phyloP scores from a whole-genome alignment of 2,797 vertebrate genomes.

The Euthynnus affinis region DNA sequence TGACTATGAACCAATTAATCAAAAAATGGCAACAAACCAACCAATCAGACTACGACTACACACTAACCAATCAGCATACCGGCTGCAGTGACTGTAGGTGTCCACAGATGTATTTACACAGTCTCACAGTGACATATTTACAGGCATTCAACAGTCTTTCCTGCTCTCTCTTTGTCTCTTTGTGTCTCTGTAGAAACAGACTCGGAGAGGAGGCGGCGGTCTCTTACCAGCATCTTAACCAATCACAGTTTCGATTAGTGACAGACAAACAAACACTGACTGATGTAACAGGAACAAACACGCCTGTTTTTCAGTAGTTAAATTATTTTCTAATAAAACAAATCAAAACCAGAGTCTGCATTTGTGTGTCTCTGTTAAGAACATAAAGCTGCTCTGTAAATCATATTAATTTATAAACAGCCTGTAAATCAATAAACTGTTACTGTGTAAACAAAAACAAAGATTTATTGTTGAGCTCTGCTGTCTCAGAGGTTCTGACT shows the following conservation, averaged over 20 bases:
- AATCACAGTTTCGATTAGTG: slow-evolving; percentile 57
- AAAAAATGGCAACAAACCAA: too few species aligned
- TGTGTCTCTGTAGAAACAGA: slow-evolving; percentile 81
- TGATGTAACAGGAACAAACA: neutral
- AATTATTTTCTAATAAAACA: slow-evolving; percentile 47
- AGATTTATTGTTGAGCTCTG: too few species aligned
- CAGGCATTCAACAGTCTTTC: slow-evolving; percentile 1
- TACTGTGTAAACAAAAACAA: too few species aligned
- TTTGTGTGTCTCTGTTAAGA: slow-evolving; percentile 8
- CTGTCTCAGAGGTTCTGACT: neutral
- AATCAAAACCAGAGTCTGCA: slow-evolving; percentile 9
- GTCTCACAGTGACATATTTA: too few species aligned
- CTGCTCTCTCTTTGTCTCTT: slow-evolving; percentile 55
- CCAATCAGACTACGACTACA: too few species aligned
- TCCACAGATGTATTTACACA: too few species aligned
- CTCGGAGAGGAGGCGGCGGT: slow-evolving; percentile 83
- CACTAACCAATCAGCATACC: too few species aligned
- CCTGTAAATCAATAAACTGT: neutral
- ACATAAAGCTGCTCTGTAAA: neutral
- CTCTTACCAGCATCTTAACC: slow-evolving; percentile 53
- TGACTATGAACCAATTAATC: too few species aligned
- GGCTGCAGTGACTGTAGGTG: too few species aligned
- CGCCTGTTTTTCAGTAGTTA: neutral
- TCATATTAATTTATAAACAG: neutral
- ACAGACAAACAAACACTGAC: neutral